Percentiles rank a stretch among this genome's conserved stretches.
Conservation (phyloP, 2,113 vertebrate genomes). For the Zosterops lateralis region DNA sequence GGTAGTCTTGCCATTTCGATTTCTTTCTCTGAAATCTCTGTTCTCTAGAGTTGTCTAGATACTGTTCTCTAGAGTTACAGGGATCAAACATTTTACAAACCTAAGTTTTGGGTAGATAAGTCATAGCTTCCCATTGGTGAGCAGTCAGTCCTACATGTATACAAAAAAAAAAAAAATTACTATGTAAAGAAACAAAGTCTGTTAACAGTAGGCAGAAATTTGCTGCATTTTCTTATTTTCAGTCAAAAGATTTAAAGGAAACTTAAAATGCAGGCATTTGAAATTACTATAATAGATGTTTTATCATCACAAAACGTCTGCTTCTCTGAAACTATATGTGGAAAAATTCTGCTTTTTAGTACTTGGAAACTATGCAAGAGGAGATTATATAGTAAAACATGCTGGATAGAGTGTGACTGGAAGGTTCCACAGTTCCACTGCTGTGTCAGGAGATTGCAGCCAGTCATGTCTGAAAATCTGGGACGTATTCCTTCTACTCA, state of each 20-base stretch:
- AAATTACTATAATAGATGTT: background rate
- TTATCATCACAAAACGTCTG: background rate
- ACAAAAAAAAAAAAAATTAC: background rate
- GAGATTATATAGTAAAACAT: background rate
- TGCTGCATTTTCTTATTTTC: background rate
- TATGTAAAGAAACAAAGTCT: accelerated
- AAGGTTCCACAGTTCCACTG: background rate
- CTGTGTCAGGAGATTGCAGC: background rate
- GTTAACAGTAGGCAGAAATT: background rate
- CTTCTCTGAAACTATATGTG: background rate
- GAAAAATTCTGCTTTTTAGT: background rate
- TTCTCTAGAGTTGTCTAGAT: background rate
- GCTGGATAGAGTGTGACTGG: background rate
- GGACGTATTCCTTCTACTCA: background rate
- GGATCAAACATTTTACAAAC: background rate
- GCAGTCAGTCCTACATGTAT: background rate
- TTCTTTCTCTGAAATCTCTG: background rate
- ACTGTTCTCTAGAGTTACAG: background rate
- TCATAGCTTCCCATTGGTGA: accelerated
- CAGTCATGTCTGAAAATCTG: slow-evolving; percentile 31
- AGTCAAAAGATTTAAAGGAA: background rate
- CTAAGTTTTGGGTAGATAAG: background rate
- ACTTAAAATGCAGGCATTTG: background rate
- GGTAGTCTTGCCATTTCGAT: background rate
- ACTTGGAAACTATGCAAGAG: background rate